Evolutionary conservation across 2,888 invertebrate genomes (phyloP), one percentile per base, ranked within the genome.

Genomic region (Tetanocera ferruginea): DNA sequence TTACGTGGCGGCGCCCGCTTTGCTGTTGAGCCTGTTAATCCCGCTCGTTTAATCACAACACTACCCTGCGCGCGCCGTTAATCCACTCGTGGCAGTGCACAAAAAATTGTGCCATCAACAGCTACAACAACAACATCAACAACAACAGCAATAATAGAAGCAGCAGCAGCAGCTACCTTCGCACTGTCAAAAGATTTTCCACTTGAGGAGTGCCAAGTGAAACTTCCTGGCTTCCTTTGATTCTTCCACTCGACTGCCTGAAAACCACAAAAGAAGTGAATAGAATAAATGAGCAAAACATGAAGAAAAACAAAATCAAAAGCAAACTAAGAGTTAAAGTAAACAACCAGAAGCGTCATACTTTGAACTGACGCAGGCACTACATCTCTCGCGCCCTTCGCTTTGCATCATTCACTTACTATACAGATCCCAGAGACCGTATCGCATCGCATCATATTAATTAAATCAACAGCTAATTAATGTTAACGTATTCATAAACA

Each of bases 391-490:
- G 43, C 57, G 43, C 37, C 25, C 67, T 34, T 6, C 31, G 25
- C 55, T 66, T 55, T 37, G 73, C 67, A 37, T 25, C 8, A 8
- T 9, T 25, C 31, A 49, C 19, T n/a, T n/a, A 49, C 14, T n/a
- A 1, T 11, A 43, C 11, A 43, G 11, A 70, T 11, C 73, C 14
- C 52, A n/a, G 76, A 25, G 76, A 25, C 69, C 79, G 70, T 72
- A 76, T 19, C 66, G 64, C 76, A 76, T 62, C 78, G 79, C 78
- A 73, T 81, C 79, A 80, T 83, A 86, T 87, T 87, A 87, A 88
- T 87, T 88, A 86, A 87, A 87, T 88, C 88, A 82, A 85, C 85
- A 87, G 85, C 86, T 87, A 87, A 87, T 87, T 88, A 87, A 87
- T 86, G 86, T 86, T 84, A 85, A 86, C 85, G 83, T 85, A 86